These are phyloP conservation scores for Melieria omissa DNA, from an alignment of 2,888 invertebrate species.

Conservation along the genomic window DNA sequence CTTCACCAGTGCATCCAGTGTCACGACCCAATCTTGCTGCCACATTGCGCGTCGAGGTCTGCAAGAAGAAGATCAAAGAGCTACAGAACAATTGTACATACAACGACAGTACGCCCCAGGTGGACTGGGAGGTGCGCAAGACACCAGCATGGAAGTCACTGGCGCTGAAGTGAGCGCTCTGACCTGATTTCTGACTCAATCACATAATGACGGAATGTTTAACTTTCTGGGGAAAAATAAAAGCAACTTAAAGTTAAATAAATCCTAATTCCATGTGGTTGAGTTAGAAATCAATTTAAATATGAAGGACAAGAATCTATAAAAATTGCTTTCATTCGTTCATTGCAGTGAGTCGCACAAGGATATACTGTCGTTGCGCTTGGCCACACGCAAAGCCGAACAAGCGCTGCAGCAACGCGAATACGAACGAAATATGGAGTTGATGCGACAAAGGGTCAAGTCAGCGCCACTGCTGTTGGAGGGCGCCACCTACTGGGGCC, in stretches of 20 bases:
- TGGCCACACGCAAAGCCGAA: slow-evolving; percentile 65
- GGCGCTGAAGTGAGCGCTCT: slow-evolving; percentile 56
- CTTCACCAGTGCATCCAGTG: slow-evolving; percentile 63
- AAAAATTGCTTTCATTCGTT: background rate
- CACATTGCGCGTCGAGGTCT: slow-evolving; percentile 62
- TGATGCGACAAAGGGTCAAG: slow-evolving; percentile 65
- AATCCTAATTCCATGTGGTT: too few species aligned
- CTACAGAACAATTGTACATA: slow-evolving; percentile 58
- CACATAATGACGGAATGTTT: too few species aligned
- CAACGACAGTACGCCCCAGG: slow-evolving; percentile 53
- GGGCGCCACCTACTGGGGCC: slow-evolving; percentile 62
- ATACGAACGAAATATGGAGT: slow-evolving; percentile 64
- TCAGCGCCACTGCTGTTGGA: slow-evolving; percentile 64
- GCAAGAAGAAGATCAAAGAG: slow-evolving; percentile 60
- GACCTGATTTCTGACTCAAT: background rate
- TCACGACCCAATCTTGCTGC: slow-evolving; percentile 66
- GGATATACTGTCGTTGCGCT: slow-evolving; percentile 59
- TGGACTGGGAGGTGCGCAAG: slow-evolving; percentile 66
- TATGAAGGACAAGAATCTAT: background rate
- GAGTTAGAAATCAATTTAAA: background rate
- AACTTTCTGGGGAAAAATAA: too few species aligned
- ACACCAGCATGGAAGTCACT: slow-evolving; percentile 66
- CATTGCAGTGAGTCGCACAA: slow-evolving; percentile 62
- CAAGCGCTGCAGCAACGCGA: slow-evolving; percentile 63
- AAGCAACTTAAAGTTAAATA: too few species aligned